phyloP scores from a whole-genome alignment of 1,140 invertebrate genomes.

The Babylonia areolata region DNA sequence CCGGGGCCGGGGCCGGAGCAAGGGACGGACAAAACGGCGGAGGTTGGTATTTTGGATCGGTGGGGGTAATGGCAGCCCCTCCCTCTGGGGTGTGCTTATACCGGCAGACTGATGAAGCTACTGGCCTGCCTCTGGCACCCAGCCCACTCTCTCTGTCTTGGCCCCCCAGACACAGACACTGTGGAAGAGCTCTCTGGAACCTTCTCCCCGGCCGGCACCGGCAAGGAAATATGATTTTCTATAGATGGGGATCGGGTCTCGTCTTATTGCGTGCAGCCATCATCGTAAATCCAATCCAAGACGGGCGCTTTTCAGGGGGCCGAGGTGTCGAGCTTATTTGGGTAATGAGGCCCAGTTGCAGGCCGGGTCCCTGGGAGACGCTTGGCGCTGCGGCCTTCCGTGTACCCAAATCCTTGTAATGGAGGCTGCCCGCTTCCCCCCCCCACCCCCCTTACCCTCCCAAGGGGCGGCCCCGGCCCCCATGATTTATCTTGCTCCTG shows the following conservation, averaged over 20 bases:
- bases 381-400: slow-evolving; percentile 25
- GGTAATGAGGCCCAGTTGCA: slow-evolving; percentile 18
- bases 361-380: slow-evolving; percentile 17
- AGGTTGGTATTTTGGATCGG: slow-evolving; percentile 36
- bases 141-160: neutral
- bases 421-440: neutral
- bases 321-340: slow-evolving; percentile 38
- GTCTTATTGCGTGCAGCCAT: slow-evolving; percentile 21
- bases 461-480: neutral
- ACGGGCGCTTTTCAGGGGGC: slow-evolving; percentile 9
- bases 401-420: slow-evolving; percentile 38
- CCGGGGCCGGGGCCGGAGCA: no score
- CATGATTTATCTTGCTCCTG: slow-evolving; percentile 40
- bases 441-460: no score
- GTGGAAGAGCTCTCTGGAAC: neutral
- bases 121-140: neutral
- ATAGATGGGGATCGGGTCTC: slow-evolving; percentile 21
- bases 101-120: slow-evolving; percentile 13
- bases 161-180: neutral
- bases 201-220: no score
- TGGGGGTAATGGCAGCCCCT: slow-evolving; percentile 31
- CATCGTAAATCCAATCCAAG: slow-evolving; percentile 37
- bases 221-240: slow-evolving; percentile 29
- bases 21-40: slow-evolving; percentile 31
- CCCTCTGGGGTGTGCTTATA: slow-evolving; percentile 31